These are phyloP conservation scores for Poecilia picta DNA, from an alignment of 2,797 vertebrate genomes.

Conservation along the genomic window DNA sequence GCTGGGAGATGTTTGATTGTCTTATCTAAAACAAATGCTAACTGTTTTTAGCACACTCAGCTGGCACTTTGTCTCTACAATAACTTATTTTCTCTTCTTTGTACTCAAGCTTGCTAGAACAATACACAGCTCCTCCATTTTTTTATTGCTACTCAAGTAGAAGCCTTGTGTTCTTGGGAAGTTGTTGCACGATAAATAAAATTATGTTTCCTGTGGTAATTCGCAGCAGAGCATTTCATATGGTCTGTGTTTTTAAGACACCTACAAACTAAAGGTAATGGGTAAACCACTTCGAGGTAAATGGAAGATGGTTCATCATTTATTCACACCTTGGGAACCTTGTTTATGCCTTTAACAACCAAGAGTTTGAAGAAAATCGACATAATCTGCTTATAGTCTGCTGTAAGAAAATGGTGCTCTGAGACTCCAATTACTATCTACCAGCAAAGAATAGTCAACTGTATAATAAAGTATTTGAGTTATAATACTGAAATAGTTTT, in stretches of 20 bases:
- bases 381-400: background rate
- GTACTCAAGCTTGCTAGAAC: constrained; percentile 33
- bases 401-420: background rate
- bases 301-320: background rate
- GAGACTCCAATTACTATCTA: background rate
- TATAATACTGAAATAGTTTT: background rate
- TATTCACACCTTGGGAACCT: background rate
- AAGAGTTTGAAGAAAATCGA: background rate
- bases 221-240: background rate
- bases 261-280: background rate
- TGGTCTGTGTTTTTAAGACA: background rate
- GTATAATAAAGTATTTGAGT: background rate
- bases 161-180: constrained; percentile 16
- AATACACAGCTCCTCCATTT: constrained; percentile 6
- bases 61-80: constrained; percentile 22
- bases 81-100: constrained; percentile 36
- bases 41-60: constrained; percentile 50
- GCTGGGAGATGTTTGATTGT: constrained; percentile 55
- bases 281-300: background rate
- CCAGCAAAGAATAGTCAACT: background rate
- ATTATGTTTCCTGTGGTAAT: background rate
- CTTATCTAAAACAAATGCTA: constrained; percentile 58
- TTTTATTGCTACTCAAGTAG: background rate
- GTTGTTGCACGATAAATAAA: background rate
- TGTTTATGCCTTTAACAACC: background rate